phyloP scores from a whole-genome alignment of 2,797 vertebrate genomes.

The Spheniscus humboldti region DNA sequence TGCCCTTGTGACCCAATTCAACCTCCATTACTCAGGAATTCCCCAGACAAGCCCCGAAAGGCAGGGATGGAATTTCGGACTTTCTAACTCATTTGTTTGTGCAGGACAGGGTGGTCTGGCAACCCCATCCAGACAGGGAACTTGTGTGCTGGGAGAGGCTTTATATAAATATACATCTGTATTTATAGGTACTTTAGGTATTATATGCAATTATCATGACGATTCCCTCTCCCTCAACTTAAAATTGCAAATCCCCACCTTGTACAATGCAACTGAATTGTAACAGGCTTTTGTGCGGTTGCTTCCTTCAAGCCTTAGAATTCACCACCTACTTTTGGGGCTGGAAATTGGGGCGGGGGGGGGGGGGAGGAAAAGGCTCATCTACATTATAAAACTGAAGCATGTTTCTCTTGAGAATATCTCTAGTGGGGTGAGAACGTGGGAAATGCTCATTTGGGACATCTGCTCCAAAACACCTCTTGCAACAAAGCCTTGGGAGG shows the following conservation, averaged over 20 bases:
- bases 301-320: conserved; percentile 11
- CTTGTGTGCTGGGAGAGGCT: conserved; percentile 57
- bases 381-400: conserved; percentile 64
- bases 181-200: conserved; percentile 23
- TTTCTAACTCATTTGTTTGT: conserved; percentile 85
- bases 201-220: conserved; percentile 8
- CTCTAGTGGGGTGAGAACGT: conserved; percentile 29
- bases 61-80: conserved; percentile 76
- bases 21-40: conserved; percentile 89
- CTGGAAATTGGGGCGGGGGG: not conserved
- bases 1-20: conserved; percentile 70
- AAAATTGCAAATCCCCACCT: conserved; percentile 68
- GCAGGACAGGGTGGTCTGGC: conserved; percentile 83
- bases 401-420: conserved; percentile 21
- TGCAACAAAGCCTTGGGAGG: not conserved
- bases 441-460: conserved; percentile 30
- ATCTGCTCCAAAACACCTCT: conserved; percentile 25
- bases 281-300: conserved; percentile 42
- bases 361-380: not conserved
- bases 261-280: not conserved
- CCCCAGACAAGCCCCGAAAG: conserved; percentile 76
- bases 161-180: conserved; percentile 34
- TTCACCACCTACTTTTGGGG: conserved; percentile 38
- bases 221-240: conserved; percentile 40
- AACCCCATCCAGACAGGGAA: conserved; percentile 70